Conservation (phyloP, 2,888 invertebrate genomes). For the Zygaena filipendulae region DNA sequence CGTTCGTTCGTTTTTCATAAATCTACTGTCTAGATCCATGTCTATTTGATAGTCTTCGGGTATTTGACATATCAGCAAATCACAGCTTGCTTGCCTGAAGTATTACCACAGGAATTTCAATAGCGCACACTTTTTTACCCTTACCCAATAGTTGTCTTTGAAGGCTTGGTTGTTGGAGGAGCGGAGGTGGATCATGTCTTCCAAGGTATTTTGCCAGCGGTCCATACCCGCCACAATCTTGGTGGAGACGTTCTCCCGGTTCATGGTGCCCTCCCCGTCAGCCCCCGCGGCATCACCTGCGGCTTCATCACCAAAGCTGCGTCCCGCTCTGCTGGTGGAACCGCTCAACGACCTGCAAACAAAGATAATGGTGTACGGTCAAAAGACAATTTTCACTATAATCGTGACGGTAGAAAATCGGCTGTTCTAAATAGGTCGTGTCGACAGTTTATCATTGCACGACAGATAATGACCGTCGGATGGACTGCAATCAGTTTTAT, state of each 20-base stretch:
- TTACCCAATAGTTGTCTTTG: constrained; percentile 71
- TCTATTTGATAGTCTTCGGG: too few species aligned
- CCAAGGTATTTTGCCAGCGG: constrained; percentile 60
- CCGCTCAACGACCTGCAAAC: constrained; percentile 40
- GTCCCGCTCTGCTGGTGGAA: constrained; percentile 22
- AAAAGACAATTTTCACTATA: constrained; percentile 4
- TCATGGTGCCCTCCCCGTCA: constrained; percentile 37
- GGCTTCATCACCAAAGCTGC: constrained; percentile 28
- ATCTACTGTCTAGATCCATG: too few species aligned
- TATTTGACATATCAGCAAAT: too few species aligned
- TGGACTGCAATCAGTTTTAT: too few species aligned
- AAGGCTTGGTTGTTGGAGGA: constrained; percentile 63
- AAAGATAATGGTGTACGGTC: constrained; percentile 2
- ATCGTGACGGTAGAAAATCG: too few species aligned
- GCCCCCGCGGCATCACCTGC: constrained; percentile 22
- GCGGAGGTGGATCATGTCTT: constrained; percentile 56
- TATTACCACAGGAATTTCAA: too few species aligned
- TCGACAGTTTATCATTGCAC: too few species aligned
- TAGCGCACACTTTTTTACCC: too few species aligned
- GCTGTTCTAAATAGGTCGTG: too few species aligned
- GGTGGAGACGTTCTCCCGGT: constrained; percentile 50
- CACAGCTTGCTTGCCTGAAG: too few species aligned
- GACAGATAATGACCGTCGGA: too few species aligned
- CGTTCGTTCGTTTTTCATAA: too few species aligned
- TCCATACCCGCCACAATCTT: constrained; percentile 61